Conservation (phyloP, 2,888 invertebrate species). For the Camponotus fellah region DNA sequence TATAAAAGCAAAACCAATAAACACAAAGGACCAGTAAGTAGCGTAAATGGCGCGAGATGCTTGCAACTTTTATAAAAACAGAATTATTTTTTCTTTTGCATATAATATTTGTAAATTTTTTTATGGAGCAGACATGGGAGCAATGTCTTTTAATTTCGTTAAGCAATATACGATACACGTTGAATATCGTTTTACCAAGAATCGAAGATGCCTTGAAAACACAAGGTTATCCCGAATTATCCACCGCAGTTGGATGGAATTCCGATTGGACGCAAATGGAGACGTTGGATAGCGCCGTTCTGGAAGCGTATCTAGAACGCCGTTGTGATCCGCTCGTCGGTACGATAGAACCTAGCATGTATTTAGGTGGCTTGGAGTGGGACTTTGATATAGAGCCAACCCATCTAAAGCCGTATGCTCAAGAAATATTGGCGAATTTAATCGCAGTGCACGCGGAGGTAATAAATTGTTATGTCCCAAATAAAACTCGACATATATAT, state of each 20-base stretch:
- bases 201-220: constrained; percentile 89
- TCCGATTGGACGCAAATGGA: constrained; percentile 89
- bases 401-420: constrained; percentile 95
- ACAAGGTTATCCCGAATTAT: constrained; percentile 90
- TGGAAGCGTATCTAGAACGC: constrained; percentile 95
- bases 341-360: constrained; percentile 98
- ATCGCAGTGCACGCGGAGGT: constrained; percentile 93
- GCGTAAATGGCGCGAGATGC: background rate
- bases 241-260: constrained; percentile 82
- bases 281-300: constrained; percentile 89
- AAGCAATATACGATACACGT: constrained; percentile 95
- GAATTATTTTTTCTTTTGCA: background rate
- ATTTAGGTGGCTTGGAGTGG: constrained; percentile 95
- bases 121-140: constrained; percentile 90
- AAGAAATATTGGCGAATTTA: constrained; percentile 94
- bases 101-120: constrained; percentile 46
- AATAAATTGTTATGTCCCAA: constrained; percentile 33
- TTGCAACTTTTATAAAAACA: too few species aligned
- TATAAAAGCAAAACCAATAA: constrained; percentile 82
- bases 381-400: constrained; percentile 91
- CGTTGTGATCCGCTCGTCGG: constrained; percentile 98
- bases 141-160: constrained; percentile 94
- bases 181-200: constrained; percentile 91
- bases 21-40: constrained; percentile 81
- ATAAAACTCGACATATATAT: background rate